Evolutionary conservation across 2,888 invertebrate genomes (phyloP).

Genomic region (Orthosia cruda): DNA sequence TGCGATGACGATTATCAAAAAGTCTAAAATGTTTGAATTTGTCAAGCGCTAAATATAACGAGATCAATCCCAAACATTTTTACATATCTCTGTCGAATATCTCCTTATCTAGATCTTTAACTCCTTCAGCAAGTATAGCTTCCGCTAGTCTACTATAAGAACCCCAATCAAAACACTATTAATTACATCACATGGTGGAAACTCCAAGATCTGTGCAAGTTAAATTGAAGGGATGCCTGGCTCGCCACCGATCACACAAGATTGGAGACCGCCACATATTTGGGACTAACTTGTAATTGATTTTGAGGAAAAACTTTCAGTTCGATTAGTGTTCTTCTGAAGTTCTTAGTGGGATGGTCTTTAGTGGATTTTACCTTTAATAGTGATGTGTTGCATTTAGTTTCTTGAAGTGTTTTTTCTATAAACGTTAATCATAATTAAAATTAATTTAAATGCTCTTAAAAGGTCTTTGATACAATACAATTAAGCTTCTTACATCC

Average conservation of each 20-base stretch:
- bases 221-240: constrained; percentile 78
- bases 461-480: no score
- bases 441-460: no score
- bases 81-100: neutral
- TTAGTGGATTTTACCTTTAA: neutral
- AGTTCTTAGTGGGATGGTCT: constrained; percentile 41
- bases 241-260: constrained; percentile 71
- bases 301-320: constrained; percentile 56
- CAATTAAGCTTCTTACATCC: no score
- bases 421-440: neutral
- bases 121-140: neutral
- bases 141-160: neutral
- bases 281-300: constrained; percentile 67
- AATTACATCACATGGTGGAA: constrained; percentile 43
- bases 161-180: neutral
- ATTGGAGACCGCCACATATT: constrained; percentile 62
- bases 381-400: no score
- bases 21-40: no score
- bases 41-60: no score
- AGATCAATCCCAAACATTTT: neutral
- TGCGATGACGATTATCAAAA: no score
- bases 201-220: constrained; percentile 75
- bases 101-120: neutral
- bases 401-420: no score
- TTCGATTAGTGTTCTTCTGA: constrained; percentile 46